A percentile compares a stretch with the other conserved stretches of the same genome.
Evolutionary conservation across 2,113 vertebrate genomes (phyloP).

Genomic region (Pteronura brasiliensis): DNA sequence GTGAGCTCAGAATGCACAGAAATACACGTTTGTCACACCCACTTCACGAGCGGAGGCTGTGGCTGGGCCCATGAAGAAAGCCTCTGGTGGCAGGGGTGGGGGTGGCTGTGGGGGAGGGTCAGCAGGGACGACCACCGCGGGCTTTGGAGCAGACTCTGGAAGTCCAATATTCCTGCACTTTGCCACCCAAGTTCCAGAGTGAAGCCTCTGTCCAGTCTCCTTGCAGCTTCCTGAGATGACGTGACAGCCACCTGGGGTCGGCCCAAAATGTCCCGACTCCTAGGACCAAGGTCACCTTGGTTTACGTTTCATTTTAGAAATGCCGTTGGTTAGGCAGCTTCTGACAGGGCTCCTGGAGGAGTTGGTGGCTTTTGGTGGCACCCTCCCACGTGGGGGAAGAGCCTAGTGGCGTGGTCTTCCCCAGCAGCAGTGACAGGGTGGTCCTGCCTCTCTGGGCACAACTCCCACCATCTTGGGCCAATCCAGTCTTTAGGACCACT

Average conservation of each 20-base stretch:
- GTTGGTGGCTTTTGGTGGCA: too few relatives aligned
- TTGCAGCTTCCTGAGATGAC: neutral
- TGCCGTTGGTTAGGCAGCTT: neutral
- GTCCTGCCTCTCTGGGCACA: neutral
- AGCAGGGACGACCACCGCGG: neutral
- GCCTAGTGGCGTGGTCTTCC: neutral
- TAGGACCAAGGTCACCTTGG: neutral
- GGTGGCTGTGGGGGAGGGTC: neutral
- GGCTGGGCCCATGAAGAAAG: neutral
- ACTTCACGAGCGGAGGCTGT: neutral
- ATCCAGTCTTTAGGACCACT: neutral
- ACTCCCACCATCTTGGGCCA: neutral
- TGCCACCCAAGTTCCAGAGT: neutral
- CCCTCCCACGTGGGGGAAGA: neutral
- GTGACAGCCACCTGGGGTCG: too few relatives aligned
- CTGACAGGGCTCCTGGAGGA: neutral
- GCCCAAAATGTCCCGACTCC: neutral
- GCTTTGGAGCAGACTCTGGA: neutral
- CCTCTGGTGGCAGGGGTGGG: neutral
- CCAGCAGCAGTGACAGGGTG: too few relatives aligned
- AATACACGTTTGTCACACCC: rapidly evolving
- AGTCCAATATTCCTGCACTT: neutral
- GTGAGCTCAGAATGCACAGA: neutral
- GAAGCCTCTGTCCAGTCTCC: neutral
- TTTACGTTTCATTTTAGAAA: neutral